Evolutionary conservation across 2,888 invertebrate species (phyloP).

Genomic region (Xanthia icteritia): DNA sequence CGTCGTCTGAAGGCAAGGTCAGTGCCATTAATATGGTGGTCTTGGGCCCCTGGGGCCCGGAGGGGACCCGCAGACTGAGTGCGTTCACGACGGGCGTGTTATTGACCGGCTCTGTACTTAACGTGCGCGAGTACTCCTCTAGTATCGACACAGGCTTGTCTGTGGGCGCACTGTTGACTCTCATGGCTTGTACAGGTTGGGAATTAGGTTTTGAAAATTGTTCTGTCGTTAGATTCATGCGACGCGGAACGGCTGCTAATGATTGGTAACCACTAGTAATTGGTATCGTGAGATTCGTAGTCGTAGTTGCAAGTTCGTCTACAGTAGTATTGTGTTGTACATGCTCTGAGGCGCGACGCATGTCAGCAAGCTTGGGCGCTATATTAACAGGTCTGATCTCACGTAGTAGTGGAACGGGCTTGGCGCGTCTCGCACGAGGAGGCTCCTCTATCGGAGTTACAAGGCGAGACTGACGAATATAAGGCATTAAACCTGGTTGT

Average conservation of each 20-base stretch:
- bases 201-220: background rate
- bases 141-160: constrained; percentile 20
- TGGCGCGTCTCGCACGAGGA: background rate
- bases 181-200: background rate
- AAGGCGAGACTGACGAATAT: constrained; percentile 33
- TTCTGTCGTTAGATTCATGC: constrained; percentile 13
- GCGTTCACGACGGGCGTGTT: background rate
- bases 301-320: too few relatives aligned
- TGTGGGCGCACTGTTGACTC: background rate
- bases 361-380: background rate
- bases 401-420: fast-evolving
- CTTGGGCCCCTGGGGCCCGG: background rate
- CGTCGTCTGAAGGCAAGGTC: constrained; percentile 14
- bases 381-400: background rate
- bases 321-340: background rate
- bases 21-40: constrained; percentile 44
- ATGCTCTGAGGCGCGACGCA: too few relatives aligned
- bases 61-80: constrained; percentile 3
- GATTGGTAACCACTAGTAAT: background rate
- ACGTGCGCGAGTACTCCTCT: constrained; percentile 42
- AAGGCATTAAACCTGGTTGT: constrained; percentile 30
- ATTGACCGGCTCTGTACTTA: background rate
- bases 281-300: background rate
- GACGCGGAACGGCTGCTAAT: background rate
- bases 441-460: background rate